phyloP scores from a whole-genome alignment of 2,797 vertebrate species.

The Smutsia temminckii region DNA sequence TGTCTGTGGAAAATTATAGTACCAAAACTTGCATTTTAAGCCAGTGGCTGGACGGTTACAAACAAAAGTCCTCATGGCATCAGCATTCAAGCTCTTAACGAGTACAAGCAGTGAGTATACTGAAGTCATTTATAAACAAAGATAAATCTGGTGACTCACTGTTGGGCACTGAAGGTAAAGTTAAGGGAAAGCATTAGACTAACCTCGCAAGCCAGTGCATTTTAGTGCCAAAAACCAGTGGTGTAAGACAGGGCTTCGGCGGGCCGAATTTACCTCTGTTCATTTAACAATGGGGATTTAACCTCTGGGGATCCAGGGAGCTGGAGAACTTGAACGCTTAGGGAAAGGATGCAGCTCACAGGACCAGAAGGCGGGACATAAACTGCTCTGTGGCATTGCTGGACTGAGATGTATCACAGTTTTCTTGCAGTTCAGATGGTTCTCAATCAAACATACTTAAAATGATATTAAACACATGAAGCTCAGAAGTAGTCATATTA shows the following conservation, averaged over 20 bases:
- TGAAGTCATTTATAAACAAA: constrained; percentile 23
- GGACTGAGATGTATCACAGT: neutral
- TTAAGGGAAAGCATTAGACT: neutral
- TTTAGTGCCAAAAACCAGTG: neutral
- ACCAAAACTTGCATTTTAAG: constrained; percentile 28
- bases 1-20: constrained; percentile 35
- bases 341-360: neutral
- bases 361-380: neutral
- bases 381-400: neutral
- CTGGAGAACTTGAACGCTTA: neutral
- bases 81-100: neutral
- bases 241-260: neutral
- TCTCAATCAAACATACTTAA: neutral
- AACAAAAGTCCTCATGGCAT: neutral
- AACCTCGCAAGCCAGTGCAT: neutral
- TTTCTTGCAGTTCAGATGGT: neutral
- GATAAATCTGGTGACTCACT: neutral
- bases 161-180: neutral
- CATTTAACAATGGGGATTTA: neutral
- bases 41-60: neutral
- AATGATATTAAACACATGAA: neutral
- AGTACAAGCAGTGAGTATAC: neutral
- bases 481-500: neutral
- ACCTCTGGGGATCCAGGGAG: neutral
- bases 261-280: neutral